These are phyloP conservation scores for Phoebastria nigripes DNA, from an alignment of 2,797 vertebrate genomes.

Conservation along the genomic window DNA sequence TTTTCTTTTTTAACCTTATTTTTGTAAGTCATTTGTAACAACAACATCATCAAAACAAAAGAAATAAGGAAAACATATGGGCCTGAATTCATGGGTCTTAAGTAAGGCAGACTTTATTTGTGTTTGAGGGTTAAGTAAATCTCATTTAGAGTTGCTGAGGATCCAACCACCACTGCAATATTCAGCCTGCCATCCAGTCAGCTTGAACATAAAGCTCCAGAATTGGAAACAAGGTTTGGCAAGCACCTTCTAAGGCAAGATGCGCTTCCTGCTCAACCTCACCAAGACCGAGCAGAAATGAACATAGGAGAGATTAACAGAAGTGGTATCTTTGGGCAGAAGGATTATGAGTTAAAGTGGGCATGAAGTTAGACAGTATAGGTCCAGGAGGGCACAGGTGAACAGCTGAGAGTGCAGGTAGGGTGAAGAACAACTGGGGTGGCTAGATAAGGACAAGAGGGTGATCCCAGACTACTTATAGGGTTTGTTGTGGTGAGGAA, in stretches of 20 bases:
- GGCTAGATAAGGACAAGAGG: not conserved
- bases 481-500: not conserved
- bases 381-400: not conserved
- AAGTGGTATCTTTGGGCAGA: not conserved
- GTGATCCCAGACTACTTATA: not conserved
- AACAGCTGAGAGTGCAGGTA: not conserved
- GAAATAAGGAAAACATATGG: not conserved
- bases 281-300: fast-evolving
- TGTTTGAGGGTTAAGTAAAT: not conserved
- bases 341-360: not conserved
- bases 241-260: not conserved
- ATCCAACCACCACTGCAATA: not conserved
- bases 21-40: not conserved
- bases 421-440: not conserved
- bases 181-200: not conserved
- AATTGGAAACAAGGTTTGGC: not conserved
- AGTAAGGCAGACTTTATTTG: not conserved
- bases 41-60: not conserved
- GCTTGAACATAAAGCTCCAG: not conserved
- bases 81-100: not conserved
- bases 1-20: not conserved
- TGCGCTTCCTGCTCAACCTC: not conserved
- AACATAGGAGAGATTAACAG: not conserved
- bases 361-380: not conserved
- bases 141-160: not conserved